Evolutionary conservation across 2,113 vertebrate species (phyloP), one percentile per base, ranked within the genome.

Genomic region (Rhinogobius similis): DNA sequence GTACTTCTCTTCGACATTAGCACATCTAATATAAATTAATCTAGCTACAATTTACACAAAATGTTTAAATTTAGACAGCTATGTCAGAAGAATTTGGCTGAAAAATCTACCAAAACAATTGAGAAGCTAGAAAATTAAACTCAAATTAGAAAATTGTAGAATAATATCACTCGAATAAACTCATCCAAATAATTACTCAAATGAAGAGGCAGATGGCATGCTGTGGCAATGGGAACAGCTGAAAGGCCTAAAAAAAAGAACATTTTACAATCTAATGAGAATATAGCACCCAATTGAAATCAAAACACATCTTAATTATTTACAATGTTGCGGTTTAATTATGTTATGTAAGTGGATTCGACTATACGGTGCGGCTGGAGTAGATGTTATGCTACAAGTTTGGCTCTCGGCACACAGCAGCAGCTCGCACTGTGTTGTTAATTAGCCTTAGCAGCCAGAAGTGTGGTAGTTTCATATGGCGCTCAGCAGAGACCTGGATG

Each of bases 251-350:
- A 27, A 27, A 21, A 20, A 20, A 16, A 44, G 4, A n/a, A 56
- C 24, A 56, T 16, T 58, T 11, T 59, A 29, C 14, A 32, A 8
- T 32, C 26, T 59, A 32, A 29, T 20, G 27, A 59, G 27, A 29
- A 58, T 29, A 58, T 58, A 58, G 26, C 27, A 32, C 26, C 24
- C 56, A 29, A 29, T 10, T 59, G 16, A 29, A 59, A 59, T 29
- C 56, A n/a, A 59, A 29, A 59, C 56, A 59, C 27, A 36, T n/a
- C 20, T 61, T 38, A 61, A 61, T 36, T 36, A 61, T 36, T 61
- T 61, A 61, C 58, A 61, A 21, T 21, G 29, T 21, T 36, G 29
- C n/a, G 58, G 38, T n/a, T 61, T 58, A 58, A 58, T 58, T 29
- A 58, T 58, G 26, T 29, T 36, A 32, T 38, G 58, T 61, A 36